Evolutionary conservation across 2,113 vertebrate species (phyloP).

Genomic region (Athene cunicularia): DNA sequence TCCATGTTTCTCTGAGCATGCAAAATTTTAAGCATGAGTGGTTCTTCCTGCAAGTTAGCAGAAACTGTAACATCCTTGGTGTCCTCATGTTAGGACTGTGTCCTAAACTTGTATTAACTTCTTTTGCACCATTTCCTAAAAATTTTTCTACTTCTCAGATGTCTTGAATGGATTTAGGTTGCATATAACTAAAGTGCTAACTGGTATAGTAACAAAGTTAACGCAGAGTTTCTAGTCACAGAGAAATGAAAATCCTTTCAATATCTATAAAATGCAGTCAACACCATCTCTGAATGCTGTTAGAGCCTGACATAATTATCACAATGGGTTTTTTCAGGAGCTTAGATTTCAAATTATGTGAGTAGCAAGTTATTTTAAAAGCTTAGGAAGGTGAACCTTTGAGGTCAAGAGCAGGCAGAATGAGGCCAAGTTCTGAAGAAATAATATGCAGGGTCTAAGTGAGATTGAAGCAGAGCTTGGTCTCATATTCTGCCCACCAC

Average conservation of each 20-base stretch:
- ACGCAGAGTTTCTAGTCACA: not conserved
- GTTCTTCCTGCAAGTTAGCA: not conserved
- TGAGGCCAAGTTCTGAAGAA: not conserved
- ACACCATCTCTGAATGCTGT: not conserved
- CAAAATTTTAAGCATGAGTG: constrained; percentile 24
- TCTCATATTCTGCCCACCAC: not conserved
- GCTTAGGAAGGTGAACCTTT: not conserved
- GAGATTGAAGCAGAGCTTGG: not conserved
- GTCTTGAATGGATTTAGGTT: not conserved
- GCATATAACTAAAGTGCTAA: not conserved
- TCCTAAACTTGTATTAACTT: not conserved
- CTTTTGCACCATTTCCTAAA: not conserved
- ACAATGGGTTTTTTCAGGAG: not conserved
- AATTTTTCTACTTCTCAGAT: not conserved
- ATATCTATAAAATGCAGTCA: not conserved
- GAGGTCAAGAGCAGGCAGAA: not conserved
- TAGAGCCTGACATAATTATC: not conserved
- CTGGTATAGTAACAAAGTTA: not conserved
- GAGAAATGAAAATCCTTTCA: not conserved
- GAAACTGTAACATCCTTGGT: not conserved
- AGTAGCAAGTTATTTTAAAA: not conserved
- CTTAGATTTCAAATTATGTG: not conserved
- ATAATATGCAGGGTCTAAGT: not conserved
- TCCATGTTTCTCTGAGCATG: not conserved
- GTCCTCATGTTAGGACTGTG: not conserved